phyloP scores from a whole-genome alignment of 2,888 invertebrate genomes.

The Ochropleura plecta region DNA sequence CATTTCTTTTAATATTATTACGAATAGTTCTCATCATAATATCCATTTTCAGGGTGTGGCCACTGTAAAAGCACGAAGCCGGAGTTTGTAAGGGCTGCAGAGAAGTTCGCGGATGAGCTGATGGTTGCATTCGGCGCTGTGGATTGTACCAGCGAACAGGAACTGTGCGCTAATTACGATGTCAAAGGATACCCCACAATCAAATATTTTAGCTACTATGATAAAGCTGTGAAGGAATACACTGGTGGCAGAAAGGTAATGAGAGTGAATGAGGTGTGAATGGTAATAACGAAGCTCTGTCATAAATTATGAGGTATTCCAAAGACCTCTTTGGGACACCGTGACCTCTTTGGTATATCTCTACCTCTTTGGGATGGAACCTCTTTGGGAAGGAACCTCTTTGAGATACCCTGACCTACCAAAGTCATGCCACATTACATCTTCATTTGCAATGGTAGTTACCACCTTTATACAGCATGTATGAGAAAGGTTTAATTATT shows the following conservation, averaged over 20 bases:
- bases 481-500: not conserved
- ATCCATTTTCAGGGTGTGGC: constrained; percentile 94
- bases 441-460: not conserved
- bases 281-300: not conserved
- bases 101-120: constrained; percentile 93
- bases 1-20: not conserved
- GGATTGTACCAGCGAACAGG: constrained; percentile 93
- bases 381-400: too few relatives aligned
- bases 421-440: not conserved
- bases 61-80: constrained; percentile 97
- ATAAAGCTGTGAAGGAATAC: constrained; percentile 93
- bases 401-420: not conserved
- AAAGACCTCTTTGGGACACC: too few relatives aligned
- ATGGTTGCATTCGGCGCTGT: constrained; percentile 95
- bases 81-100: constrained; percentile 93
- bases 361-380: too few relatives aligned
- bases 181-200: constrained; percentile 96
- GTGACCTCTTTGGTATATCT: too few relatives aligned
- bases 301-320: not conserved
- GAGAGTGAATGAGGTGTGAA: not conserved
- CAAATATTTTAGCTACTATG: constrained; percentile 95
- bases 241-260: constrained; percentile 93
- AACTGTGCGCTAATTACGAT: constrained; percentile 93
- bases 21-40: not conserved
- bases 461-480: not conserved